A percentile compares a stretch with the other conserved stretches of the same genome.
These are phyloP conservation scores for Drosophila eohydei DNA, from an alignment of 2,888 invertebrate species.

Conservation along the genomic window DNA sequence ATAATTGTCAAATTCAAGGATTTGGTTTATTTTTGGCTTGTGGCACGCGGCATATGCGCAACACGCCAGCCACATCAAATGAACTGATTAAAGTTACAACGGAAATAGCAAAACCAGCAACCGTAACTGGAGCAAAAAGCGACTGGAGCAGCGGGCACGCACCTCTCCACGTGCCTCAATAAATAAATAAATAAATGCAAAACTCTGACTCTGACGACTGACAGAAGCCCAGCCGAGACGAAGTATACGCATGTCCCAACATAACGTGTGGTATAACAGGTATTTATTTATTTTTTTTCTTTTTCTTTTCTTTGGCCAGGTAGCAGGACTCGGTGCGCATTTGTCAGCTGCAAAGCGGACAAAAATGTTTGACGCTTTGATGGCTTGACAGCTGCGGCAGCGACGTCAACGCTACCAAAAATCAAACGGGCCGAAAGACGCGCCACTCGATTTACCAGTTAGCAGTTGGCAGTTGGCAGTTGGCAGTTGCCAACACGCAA, in stretches of 20 bases:
- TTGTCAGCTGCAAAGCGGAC: slow-evolving; percentile 62
- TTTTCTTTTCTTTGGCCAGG: slow-evolving; percentile 8
- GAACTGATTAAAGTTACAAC: slow-evolving; percentile 57
- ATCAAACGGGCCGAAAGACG: slow-evolving; percentile 60
- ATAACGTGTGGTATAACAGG: slow-evolving; percentile 17
- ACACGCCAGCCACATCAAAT: slow-evolving; percentile 22
- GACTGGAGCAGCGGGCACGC: slow-evolving; percentile 35
- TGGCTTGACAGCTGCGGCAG: slow-evolving; percentile 48
- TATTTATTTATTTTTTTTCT: not conserved
- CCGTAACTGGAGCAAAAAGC: not conserved
- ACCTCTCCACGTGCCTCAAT: slow-evolving; percentile 34
- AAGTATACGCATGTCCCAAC: not conserved
- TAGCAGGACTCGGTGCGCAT: slow-evolving; percentile 42
- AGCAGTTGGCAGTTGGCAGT: slow-evolving; percentile 1
- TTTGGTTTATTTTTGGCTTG: slow-evolving; percentile 1
- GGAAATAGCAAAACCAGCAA: slow-evolving; percentile 1
- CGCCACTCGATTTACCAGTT: slow-evolving; percentile 43
- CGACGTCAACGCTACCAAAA: slow-evolving; percentile 42
- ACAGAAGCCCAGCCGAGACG: not conserved
- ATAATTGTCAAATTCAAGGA: slow-evolving; percentile 46
- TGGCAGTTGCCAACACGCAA: slow-evolving; percentile 39
- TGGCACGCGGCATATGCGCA: slow-evolving; percentile 37
- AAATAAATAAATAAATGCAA: slow-evolving; percentile 72
- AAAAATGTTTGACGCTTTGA: slow-evolving; percentile 73
- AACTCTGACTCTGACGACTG: slow-evolving; percentile 40